Conservation (phyloP, 2,113 vertebrate genomes). For the Excalfactoria chinensis region DNA sequence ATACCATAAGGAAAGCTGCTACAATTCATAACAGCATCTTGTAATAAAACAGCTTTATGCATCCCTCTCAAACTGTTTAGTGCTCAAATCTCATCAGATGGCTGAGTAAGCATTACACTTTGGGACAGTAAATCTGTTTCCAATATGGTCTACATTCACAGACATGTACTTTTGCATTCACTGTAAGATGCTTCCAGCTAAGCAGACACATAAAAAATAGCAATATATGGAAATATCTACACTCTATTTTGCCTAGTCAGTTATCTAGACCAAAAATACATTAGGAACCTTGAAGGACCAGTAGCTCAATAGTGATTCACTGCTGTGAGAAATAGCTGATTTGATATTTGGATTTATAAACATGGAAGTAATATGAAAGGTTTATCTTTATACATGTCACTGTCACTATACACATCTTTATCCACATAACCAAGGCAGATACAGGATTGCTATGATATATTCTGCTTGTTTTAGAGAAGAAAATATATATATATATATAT, state of each 20-base stretch:
- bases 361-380: not conserved
- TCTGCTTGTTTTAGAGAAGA: not conserved
- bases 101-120: slow-evolving; percentile 85
- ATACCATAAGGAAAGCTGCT: slow-evolving; percentile 82
- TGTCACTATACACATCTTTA: not conserved
- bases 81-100: slow-evolving; percentile 82
- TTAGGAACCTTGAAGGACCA: not conserved
- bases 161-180: slow-evolving; percentile 66
- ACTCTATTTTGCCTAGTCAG: slow-evolving; percentile 70
- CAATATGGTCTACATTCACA: slow-evolving; percentile 83
- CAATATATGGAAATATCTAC: slow-evolving; percentile 71
- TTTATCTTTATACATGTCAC: not conserved
- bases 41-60: slow-evolving; percentile 84
- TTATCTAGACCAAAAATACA: not conserved
- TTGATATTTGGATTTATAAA: not conserved
- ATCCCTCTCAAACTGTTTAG: slow-evolving; percentile 82
- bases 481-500: too few relatives aligned
- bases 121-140: slow-evolving; percentile 83
- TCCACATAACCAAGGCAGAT: not conserved
- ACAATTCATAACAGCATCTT: slow-evolving; percentile 84
- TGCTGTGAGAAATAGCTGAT: not conserved
- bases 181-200: slow-evolving; percentile 76
- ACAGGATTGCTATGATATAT: not conserved
- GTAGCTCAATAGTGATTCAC: not conserved
- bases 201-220: slow-evolving; percentile 64